Evolutionary conservation across 2,113 vertebrate species (phyloP).

Genomic region (Dicaeum eximium): DNA sequence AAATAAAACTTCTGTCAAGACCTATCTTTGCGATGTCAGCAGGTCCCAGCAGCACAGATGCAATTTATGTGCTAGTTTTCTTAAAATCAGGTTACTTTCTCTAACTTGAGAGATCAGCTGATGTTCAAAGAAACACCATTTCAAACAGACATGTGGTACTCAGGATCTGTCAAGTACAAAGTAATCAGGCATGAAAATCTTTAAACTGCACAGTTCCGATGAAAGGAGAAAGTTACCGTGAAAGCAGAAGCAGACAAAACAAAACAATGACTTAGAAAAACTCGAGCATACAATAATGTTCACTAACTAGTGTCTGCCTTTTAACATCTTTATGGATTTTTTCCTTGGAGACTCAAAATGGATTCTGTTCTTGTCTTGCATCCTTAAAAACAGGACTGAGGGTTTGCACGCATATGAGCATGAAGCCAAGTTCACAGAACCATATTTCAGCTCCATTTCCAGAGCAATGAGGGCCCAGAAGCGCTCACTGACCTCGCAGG

Average conservation of each 20-base stretch:
- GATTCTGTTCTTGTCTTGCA: not conserved
- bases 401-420: not conserved
- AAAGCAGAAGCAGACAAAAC: slow-evolving; percentile 3
- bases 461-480: not conserved
- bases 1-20: slow-evolving; percentile 28
- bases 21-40: not conserved
- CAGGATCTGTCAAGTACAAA: slow-evolving; percentile 1
- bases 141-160: slow-evolving; percentile 4
- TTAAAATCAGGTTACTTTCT: slow-evolving; percentile 30
- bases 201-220: not conserved
- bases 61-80: slow-evolving; percentile 39
- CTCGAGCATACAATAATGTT: not conserved
- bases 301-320: not conserved
- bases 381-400: not conserved
- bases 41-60: not conserved
- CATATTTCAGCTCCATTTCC: not conserved
- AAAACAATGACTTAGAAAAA: not conserved
- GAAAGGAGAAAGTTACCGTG: not conserved
- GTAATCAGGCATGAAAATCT: not conserved
- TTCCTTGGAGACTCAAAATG: not conserved
- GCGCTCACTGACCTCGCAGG: not conserved
- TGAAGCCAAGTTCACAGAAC: not conserved
- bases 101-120: slow-evolving; percentile 27
- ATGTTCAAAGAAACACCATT: slow-evolving; percentile 11
- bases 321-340: not conserved